phyloP scores from a whole-genome alignment of 2,797 vertebrate genomes.

The Anguilla anguilla region DNA sequence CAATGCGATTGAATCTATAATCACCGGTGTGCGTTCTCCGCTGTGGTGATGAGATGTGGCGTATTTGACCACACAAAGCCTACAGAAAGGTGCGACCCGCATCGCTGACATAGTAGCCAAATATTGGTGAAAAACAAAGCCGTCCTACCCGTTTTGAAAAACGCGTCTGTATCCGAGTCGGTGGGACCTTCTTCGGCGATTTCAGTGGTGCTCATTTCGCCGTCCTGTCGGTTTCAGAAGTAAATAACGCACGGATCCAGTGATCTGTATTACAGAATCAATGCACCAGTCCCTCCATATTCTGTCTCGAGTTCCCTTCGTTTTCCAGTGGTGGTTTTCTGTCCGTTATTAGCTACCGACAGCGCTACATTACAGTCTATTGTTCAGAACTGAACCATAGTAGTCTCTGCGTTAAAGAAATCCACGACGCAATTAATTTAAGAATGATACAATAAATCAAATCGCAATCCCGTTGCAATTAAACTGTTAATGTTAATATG shows the following conservation, averaged over 20 bases:
- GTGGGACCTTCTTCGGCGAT: conserved; percentile 79
- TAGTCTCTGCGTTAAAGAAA: conserved; percentile 41
- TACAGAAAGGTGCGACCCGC: not conserved
- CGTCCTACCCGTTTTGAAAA: conserved; percentile 82
- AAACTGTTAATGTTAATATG: not conserved
- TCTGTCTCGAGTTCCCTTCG: conserved; percentile 40
- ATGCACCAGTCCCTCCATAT: conserved; percentile 50
- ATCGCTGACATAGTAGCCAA: not conserved
- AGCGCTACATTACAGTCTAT: conserved; percentile 51
- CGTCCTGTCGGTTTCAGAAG: conserved; percentile 38
- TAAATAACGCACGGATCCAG: conserved; percentile 41
- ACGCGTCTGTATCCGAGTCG: conserved; percentile 83
- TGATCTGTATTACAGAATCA: conserved; percentile 46
- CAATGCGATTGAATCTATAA: not conserved
- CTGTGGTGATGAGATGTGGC: not conserved
- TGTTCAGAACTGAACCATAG: conserved; percentile 53
- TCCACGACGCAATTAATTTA: conserved; percentile 34
- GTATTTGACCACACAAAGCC: not conserved
- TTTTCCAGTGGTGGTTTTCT: conserved; percentile 45
- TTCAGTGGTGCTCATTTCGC: conserved; percentile 77
- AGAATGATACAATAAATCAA: not conserved
- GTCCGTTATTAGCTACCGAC: conserved; percentile 24
- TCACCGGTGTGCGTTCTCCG: not conserved
- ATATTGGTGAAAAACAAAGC: not conserved
- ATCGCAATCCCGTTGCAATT: not conserved